Percentiles rank a stretch among this genome's conserved stretches.
phyloP scores from a whole-genome alignment of 2,113 vertebrate genomes.

The Heloderma charlesbogerti region DNA sequence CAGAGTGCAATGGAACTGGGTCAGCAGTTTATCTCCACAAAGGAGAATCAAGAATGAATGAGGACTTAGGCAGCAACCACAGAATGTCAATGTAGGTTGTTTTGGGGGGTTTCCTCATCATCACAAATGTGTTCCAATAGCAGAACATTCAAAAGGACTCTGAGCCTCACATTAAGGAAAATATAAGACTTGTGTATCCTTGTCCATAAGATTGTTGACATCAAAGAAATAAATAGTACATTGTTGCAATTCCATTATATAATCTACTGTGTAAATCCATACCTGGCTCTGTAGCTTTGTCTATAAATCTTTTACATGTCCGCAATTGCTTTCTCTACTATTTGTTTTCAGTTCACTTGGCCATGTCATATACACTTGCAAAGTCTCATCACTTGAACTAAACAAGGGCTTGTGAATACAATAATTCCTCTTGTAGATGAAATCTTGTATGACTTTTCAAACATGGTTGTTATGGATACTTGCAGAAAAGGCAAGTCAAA shows the following conservation, averaged over 20 bases:
- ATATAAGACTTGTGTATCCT: neutral
- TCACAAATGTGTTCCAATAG: neutral
- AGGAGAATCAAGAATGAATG: neutral
- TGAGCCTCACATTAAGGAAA: neutral
- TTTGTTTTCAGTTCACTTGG: slow-evolving; percentile 30
- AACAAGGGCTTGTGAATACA: slow-evolving; percentile 27
- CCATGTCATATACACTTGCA: neutral
- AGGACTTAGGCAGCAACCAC: neutral
- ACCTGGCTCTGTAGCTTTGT: slow-evolving; percentile 9
- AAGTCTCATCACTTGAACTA: slow-evolving; percentile 41
- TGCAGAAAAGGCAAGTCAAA: slow-evolving; percentile 17
- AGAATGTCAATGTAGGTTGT: no score
- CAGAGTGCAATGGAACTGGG: neutral
- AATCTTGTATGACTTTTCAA: slow-evolving; percentile 32
- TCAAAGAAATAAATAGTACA: neutral
- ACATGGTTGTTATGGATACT: neutral
- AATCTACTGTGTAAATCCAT: neutral
- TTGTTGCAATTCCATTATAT: neutral
- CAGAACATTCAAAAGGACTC: neutral
- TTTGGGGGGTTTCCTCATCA: neutral
- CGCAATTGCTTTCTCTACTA: neutral
- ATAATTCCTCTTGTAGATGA: slow-evolving; percentile 29
- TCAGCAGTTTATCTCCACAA: neutral
- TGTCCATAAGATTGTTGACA: neutral
- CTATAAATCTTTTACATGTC: neutral